phyloP scores from a whole-genome alignment of 2,888 invertebrate genomes.

The Lasioglossum lativentre region DNA sequence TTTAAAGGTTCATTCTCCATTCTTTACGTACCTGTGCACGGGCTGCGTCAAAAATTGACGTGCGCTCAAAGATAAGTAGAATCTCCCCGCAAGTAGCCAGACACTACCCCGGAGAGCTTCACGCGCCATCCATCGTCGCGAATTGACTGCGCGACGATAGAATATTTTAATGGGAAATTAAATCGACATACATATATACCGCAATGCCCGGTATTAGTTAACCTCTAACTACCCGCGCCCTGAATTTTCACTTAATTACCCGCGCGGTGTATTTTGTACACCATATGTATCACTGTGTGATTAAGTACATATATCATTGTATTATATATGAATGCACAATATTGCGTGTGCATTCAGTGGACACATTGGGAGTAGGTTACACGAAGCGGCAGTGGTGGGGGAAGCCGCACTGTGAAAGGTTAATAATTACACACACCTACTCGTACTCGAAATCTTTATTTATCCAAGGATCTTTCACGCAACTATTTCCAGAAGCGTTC shows the following conservation, averaged over 20 bases:
- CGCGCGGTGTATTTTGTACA: no score
- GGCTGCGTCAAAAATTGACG: neutral
- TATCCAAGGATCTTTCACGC: no score
- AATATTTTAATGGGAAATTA: neutral
- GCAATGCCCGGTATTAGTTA: neutral
- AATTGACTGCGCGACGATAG: neutral
- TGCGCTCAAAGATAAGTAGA: neutral
- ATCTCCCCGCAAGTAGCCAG: neutral
- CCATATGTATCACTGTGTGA: no score
- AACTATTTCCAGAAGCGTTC: no score
- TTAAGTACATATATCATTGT: no score
- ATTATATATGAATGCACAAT: no score
- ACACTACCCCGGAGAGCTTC: neutral
- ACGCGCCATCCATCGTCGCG: neutral
- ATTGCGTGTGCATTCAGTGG: no score
- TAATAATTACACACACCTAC: neutral
- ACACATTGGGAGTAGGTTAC: no score
- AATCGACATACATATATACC: neutral
- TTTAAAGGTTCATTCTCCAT: slow-evolving; percentile 73
- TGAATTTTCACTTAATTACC: no score
- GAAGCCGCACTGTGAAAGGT: no score
- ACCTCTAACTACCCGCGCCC: no score
- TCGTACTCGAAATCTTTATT: neutral
- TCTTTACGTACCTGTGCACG: slow-evolving; percentile 45
- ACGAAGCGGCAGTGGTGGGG: no score